A percentile compares a stretch with the other conserved stretches of the same genome.
Conservation (phyloP, 2,888 invertebrate species). For the Zhuqinia jingwanae region DNA sequence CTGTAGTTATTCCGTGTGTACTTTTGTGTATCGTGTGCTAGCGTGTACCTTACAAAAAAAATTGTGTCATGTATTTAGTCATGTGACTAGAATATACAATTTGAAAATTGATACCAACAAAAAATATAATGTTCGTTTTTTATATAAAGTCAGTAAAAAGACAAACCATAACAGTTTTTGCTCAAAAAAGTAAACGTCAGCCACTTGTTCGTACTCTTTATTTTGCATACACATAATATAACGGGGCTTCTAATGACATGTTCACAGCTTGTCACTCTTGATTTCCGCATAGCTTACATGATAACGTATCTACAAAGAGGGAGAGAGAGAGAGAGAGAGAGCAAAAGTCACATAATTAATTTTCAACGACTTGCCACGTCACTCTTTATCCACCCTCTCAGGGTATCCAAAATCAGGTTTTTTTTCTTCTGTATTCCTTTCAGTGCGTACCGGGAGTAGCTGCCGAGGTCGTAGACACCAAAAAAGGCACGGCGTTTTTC, state of each 20-base stretch:
- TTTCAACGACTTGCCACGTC: slow-evolving; percentile 10
- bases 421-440: neutral
- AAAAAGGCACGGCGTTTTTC: slow-evolving; percentile 54
- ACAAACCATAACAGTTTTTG: slow-evolving; percentile 67
- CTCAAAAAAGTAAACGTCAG: slow-evolving; percentile 61
- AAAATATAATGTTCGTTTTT: slow-evolving; percentile 54
- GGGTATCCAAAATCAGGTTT: slow-evolving; percentile 34
- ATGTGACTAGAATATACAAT: slow-evolving; percentile 22
- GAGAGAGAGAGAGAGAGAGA: too few species aligned
- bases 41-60: slow-evolving; percentile 45
- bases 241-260: slow-evolving; percentile 20
- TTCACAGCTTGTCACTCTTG: slow-evolving; percentile 25
- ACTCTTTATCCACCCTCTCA: neutral
- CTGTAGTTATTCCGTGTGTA: slow-evolving; percentile 41
- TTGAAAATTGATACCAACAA: slow-evolving; percentile 51
- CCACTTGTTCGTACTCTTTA: neutral
- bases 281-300: slow-evolving; percentile 41
- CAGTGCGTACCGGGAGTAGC: slow-evolving; percentile 18
- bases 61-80: slow-evolving; percentile 5
- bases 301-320: neutral
- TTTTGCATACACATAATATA: slow-evolving; percentile 34
- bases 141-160: slow-evolving; percentile 61
- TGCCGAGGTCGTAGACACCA: slow-evolving; percentile 67
- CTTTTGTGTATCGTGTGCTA: slow-evolving; percentile 37
- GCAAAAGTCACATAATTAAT: slow-evolving; percentile 50